phyloP scores from a whole-genome alignment of 2,888 invertebrate genomes.

The Unio pictorum region DNA sequence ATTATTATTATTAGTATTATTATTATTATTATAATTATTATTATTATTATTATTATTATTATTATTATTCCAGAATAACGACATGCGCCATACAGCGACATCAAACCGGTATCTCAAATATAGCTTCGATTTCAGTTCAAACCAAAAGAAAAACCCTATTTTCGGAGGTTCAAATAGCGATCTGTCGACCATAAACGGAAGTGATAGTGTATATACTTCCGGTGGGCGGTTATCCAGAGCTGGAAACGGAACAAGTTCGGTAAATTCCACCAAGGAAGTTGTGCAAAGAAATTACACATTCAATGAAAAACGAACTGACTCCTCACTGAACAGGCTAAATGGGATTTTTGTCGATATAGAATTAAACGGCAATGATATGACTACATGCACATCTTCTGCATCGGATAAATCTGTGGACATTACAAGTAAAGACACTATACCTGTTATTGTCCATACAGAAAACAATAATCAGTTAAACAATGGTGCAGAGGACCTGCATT shows the following conservation, averaged over 20 bases:
- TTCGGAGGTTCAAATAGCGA: conserved; percentile 15
- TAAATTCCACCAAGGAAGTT: neutral
- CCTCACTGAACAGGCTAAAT: conserved; percentile 15
- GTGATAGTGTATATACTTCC: conserved; percentile 1
- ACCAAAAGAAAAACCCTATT: conserved; percentile 15
- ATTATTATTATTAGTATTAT: no score
- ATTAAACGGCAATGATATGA: neutral
- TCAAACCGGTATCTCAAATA: conserved; percentile 20
- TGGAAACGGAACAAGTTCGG: neutral
- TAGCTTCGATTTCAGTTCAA: conserved; percentile 5
- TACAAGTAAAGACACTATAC: no score
- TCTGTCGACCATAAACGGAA: neutral
- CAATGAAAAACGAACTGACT: neutral
- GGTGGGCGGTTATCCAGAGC: conserved; percentile 2
- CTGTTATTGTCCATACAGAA: no score
- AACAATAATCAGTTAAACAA: no score
- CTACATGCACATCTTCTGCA: no score
- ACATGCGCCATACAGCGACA: conserved; percentile 7
- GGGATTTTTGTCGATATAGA: conserved; percentile 28
- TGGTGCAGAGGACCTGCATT: no score
- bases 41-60: no score
- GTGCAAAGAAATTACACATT: neutral
- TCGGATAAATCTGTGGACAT: no score
- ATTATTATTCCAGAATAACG: conserved; percentile 7
- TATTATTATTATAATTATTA: neutral